phyloP scores from a whole-genome alignment of 2,797 vertebrate species.

The Aldrovandia affinis region DNA sequence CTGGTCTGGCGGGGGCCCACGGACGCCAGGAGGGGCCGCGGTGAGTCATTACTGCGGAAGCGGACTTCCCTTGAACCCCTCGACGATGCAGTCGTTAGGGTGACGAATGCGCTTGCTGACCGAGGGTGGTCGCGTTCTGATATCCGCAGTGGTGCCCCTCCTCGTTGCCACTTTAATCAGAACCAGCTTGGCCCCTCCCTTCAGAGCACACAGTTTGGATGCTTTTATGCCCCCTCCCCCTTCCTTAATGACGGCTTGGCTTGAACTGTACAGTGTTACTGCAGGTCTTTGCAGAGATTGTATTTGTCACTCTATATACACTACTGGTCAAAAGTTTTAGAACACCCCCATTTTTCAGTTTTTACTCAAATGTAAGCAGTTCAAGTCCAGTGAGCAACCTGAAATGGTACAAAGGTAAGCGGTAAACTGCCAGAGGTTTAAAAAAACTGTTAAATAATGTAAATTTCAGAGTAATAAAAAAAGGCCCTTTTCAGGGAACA shows the following conservation, averaged over 20 bases:
- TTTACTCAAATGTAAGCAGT: too few relatives aligned
- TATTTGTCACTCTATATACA: too few relatives aligned
- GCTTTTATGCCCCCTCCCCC: background rate
- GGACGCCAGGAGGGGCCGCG: background rate
- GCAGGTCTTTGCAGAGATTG: background rate
- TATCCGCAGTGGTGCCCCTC: background rate
- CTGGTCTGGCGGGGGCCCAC: background rate
- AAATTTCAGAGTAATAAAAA: too few relatives aligned
- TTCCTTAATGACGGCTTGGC: background rate
- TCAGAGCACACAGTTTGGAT: background rate
- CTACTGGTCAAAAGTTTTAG: too few relatives aligned
- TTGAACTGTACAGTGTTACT: background rate
- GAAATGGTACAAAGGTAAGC: too few relatives aligned
- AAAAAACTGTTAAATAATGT: too few relatives aligned
- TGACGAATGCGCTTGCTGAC: conserved; percentile 30
- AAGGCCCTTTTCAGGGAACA: too few relatives aligned
- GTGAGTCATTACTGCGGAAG: conserved; percentile 7
- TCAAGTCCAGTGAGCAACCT: too few relatives aligned
- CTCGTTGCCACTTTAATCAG: conserved; percentile 6
- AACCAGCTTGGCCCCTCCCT: conserved; percentile 4
- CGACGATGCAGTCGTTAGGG: conserved; percentile 10
- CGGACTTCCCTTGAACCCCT: conserved; percentile 22
- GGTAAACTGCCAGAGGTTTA: too few relatives aligned
- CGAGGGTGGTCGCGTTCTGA: background rate
- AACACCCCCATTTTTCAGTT: too few relatives aligned